A percentile compares a stretch with the other conserved stretches of the same genome.
These are phyloP conservation scores for Cotesia congregata DNA, from an alignment of 2,888 invertebrate species.

Conservation along the genomic window DNA sequence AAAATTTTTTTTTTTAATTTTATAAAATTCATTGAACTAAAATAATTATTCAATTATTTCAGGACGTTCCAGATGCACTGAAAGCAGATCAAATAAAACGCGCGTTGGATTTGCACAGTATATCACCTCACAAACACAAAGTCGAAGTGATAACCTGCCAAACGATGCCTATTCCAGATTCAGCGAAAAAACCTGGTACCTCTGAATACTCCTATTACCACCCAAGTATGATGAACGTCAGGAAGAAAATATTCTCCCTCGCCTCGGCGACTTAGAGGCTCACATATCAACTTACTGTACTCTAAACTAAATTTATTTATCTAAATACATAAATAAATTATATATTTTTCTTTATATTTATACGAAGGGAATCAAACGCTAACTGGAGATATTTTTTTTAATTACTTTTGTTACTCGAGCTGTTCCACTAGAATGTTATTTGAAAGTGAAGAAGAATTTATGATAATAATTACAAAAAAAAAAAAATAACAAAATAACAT, in stretches of 20 bases:
- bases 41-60: constrained; percentile 16
- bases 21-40: too few relatives aligned
- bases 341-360: background rate
- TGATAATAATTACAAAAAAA: background rate
- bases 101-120: constrained; percentile 66
- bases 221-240: constrained; percentile 56
- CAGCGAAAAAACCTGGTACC: constrained; percentile 33
- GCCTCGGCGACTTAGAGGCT: constrained; percentile 36
- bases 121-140: constrained; percentile 65
- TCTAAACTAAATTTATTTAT: background rate
- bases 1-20: too few relatives aligned
- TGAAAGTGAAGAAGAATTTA: background rate
- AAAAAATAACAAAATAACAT: background rate
- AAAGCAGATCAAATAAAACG: constrained; percentile 64
- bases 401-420: background rate
- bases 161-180: constrained; percentile 56
- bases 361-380: background rate
- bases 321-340: background rate
- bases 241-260: constrained; percentile 61
- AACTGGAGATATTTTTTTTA: background rate
- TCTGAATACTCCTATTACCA: constrained; percentile 55
- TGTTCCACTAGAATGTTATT: background rate
- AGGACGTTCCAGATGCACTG: constrained; percentile 64
- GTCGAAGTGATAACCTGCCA: constrained; percentile 66
- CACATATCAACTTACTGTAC: too few relatives aligned